Evolutionary conservation across 2,888 invertebrate genomes (phyloP).

Genomic region (Leptothorax acervorum): DNA sequence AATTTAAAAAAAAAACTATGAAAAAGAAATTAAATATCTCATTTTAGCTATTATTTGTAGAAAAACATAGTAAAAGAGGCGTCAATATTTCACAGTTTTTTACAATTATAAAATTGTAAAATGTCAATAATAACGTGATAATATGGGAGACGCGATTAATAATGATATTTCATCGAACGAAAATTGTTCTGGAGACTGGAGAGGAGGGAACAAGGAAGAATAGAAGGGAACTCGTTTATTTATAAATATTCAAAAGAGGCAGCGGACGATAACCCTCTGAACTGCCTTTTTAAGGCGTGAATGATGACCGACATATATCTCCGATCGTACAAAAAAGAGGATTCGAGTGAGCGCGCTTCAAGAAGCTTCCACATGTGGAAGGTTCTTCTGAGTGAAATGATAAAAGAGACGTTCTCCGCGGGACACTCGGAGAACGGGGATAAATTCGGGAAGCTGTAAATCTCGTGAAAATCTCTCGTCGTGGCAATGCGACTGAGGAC

Average conservation of each 20-base stretch:
- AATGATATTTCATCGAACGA: not conserved
- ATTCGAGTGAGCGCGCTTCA: not conserved
- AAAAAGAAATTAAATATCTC: not conserved
- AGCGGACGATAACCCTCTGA: not conserved
- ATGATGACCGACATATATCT: not conserved
- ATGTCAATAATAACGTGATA: not conserved
- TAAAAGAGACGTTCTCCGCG: conserved; percentile 55
- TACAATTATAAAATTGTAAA: not conserved
- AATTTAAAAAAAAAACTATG: not conserved
- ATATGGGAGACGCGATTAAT: not conserved
- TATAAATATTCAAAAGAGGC: conserved; percentile 28
- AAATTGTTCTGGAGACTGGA: not conserved
- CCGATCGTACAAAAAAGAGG: conserved; percentile 14
- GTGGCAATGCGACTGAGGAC: not conserved
- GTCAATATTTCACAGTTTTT: not conserved
- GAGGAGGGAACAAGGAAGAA: no score
- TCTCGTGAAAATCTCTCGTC: conserved; percentile 65
- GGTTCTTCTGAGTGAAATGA: conserved; percentile 59
- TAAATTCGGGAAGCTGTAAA: conserved; percentile 69
- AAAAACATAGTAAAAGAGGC: not conserved
- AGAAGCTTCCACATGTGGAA: conserved; percentile 35
- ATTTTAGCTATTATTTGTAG: not conserved
- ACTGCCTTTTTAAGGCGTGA: conserved; percentile 13
- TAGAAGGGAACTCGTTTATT: not conserved
- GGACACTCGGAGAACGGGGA: conserved; percentile 55